A percentile compares a stretch with the other conserved stretches of the same genome.
These are phyloP conservation scores for Sturnus vulgaris DNA, from an alignment of 2,113 vertebrate genomes.

Conservation along the genomic window DNA sequence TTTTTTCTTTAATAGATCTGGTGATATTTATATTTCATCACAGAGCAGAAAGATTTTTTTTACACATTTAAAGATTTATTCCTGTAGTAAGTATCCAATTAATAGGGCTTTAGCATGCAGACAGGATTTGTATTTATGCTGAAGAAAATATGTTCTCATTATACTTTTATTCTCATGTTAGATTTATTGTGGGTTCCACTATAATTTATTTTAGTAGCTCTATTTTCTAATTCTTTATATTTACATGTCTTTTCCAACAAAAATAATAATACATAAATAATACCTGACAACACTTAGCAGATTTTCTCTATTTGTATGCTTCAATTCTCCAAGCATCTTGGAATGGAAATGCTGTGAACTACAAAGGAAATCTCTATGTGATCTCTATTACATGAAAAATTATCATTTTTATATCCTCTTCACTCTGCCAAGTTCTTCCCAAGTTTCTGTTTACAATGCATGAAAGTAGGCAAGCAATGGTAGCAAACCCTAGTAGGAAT, in stretches of 20 bases:
- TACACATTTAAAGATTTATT: constrained; percentile 66
- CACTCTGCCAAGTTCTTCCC: constrained; percentile 32
- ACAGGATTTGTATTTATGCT: constrained; percentile 73
- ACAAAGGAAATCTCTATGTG: constrained; percentile 61
- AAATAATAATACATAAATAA: constrained; percentile 77
- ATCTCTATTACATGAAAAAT: constrained; percentile 61
- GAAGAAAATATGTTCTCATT: constrained; percentile 75
- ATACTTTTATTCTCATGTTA: constrained; percentile 70
- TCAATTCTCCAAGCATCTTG: constrained; percentile 62
- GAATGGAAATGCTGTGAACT: constrained; percentile 52
- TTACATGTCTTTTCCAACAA: constrained; percentile 72
- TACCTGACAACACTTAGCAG: constrained; percentile 63
- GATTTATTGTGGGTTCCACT: constrained; percentile 63
- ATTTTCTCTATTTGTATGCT: constrained; percentile 58
- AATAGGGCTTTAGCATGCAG: constrained; percentile 69
- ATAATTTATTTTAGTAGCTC: constrained; percentile 72
- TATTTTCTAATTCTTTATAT: constrained; percentile 72
- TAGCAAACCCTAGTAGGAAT: constrained; percentile 40
- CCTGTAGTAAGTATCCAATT: constrained; percentile 71
- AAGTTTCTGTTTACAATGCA: constrained; percentile 53
- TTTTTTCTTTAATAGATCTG: constrained; percentile 64
- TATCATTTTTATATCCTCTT: constrained; percentile 56
- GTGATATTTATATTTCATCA: constrained; percentile 65
- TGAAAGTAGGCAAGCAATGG: constrained; percentile 44
- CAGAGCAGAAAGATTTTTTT: constrained; percentile 58